A percentile compares a stretch with the other conserved stretches of the same genome.
Conservation (phyloP, 1,140 invertebrate species). For the Rhagoletis zephyria region DNA sequence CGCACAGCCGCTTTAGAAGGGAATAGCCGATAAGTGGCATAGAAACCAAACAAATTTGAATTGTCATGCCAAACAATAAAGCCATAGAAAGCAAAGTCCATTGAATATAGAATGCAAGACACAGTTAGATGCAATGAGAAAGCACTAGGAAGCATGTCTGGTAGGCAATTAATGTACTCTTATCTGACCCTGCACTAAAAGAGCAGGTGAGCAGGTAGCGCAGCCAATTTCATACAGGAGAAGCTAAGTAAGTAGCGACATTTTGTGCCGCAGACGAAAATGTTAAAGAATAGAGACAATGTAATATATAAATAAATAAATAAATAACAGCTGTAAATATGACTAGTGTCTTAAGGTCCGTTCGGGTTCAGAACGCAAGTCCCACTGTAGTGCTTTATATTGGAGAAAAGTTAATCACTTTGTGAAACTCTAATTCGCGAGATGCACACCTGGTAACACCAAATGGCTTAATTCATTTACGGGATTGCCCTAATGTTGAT, state of each 20-base stretch:
- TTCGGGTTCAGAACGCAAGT: too few relatives aligned
- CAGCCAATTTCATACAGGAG: background rate
- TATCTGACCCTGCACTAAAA: background rate
- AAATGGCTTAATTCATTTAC: too few relatives aligned
- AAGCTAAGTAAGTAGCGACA: slow-evolving; percentile 15
- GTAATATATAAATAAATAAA: background rate
- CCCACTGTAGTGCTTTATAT: too few relatives aligned
- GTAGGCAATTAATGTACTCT: background rate
- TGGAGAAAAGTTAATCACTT: too few relatives aligned
- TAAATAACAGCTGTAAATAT: too few relatives aligned
- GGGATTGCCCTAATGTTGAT: too few relatives aligned
- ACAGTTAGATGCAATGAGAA: too few relatives aligned
- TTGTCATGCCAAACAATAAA: background rate
- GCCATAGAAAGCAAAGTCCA: background rate
- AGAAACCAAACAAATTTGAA: slow-evolving; percentile 44
- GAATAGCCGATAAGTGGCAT: slow-evolving; percentile 30
- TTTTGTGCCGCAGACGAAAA: background rate
- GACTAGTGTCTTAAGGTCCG: too few relatives aligned
- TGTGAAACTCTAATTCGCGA: too few relatives aligned
- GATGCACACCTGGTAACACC: too few relatives aligned
- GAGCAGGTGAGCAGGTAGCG: background rate
- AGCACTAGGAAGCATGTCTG: background rate
- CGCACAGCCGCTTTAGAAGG: background rate
- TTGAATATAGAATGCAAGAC: too few relatives aligned
- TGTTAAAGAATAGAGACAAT: background rate